Conservation (phyloP, 2,113 vertebrate species). For the Gasterosteus nipponicus region DNA sequence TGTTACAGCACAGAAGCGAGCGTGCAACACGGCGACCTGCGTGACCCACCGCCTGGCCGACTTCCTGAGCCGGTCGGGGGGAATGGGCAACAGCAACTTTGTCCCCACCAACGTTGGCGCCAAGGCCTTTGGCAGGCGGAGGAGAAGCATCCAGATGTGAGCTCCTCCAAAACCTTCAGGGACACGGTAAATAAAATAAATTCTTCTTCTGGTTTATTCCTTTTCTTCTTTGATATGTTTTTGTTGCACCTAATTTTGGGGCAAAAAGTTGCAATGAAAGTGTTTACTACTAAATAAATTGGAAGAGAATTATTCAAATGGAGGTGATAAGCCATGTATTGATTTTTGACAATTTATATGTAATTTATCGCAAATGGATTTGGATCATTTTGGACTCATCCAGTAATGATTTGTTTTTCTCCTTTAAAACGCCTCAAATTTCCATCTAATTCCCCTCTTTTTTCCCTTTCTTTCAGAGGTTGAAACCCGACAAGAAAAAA, state of each 20-base stretch:
- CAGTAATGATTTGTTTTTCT: background rate
- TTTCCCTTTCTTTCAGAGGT: conserved; percentile 71
- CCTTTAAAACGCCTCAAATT: background rate
- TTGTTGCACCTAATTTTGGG: background rate
- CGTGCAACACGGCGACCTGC: conserved; percentile 96
- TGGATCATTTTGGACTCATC: background rate
- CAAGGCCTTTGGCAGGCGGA: conserved; percentile 89
- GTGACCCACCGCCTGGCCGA: conserved; percentile 94
- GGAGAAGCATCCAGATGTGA: conserved; percentile 85
- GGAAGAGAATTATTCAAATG: background rate
- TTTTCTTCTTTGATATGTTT: background rate
- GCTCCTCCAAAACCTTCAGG: conserved; percentile 40
- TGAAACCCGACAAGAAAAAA: conserved; percentile 78
- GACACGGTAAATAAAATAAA: conserved; percentile 71
- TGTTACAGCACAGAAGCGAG: conserved; percentile 88
- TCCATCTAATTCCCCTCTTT: background rate
- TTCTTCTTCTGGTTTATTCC: background rate
- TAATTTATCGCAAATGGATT: background rate
- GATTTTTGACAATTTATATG: background rate
- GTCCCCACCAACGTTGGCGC: conserved; percentile 92
- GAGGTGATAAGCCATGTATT: background rate
- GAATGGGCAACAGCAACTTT: conserved; percentile 88
- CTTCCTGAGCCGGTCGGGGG: conserved; percentile 92
- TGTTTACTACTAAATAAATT: background rate
- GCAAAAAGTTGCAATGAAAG: background rate